Percentiles rank a stretch among this genome's conserved stretches.
Conservation (phyloP, 2,888 invertebrate species). For the Geophilus truncorum region DNA sequence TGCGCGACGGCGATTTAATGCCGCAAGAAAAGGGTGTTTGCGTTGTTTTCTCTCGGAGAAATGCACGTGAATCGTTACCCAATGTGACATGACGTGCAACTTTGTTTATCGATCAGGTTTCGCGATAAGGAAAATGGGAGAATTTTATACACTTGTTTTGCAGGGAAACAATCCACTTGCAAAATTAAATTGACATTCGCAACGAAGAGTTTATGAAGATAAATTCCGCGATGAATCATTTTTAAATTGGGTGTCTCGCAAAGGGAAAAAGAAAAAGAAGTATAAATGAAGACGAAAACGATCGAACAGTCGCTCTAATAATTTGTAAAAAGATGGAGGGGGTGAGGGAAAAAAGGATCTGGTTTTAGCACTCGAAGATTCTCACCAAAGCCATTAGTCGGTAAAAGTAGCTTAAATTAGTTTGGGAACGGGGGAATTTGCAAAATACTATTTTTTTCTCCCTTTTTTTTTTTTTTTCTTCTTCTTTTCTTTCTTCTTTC, state of each 20-base stretch:
- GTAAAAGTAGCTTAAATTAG: constrained; percentile 27
- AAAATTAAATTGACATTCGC: constrained; percentile 10
- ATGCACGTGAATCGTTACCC: not conserved
- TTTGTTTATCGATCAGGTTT: constrained; percentile 20
- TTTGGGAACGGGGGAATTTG: constrained; percentile 7
- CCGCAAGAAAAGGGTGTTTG: not conserved
- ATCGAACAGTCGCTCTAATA: constrained; percentile 3
- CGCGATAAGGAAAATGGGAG: not conserved
- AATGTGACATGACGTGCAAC: not conserved
- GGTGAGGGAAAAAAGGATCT: constrained; percentile 3
- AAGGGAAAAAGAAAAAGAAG: too few relatives aligned
- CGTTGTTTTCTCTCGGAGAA: not conserved
- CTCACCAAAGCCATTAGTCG: constrained; percentile 27
- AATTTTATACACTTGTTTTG: constrained; percentile 7
- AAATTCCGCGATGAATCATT: not conserved
- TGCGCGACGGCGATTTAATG: not conserved
- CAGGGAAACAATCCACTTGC: not conserved
- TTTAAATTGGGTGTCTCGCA: constrained; percentile 16
- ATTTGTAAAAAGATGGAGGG: not conserved
- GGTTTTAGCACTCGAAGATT: constrained; percentile 18
- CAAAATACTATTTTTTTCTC: not conserved
- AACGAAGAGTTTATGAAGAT: constrained; percentile 18
- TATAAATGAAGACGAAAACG: constrained; percentile 11
- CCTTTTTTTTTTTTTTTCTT: not conserved
- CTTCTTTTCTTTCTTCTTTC: too few relatives aligned